Evolutionary conservation across 2,797 vertebrate genomes (phyloP).

Genomic region (Danio kyathit): DNA sequence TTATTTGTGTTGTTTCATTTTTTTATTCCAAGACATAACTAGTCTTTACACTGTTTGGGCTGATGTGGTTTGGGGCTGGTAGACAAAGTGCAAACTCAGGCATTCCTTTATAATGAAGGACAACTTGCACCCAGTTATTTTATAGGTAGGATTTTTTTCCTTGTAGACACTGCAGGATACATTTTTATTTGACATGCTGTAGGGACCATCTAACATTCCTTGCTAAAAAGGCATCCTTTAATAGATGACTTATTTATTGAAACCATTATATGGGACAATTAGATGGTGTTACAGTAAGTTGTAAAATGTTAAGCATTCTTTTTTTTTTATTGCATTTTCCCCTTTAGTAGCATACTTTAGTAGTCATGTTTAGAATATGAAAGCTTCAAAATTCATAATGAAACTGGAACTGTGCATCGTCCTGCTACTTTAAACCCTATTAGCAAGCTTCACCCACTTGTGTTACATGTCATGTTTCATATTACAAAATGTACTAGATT

Average conservation of each 20-base stretch:
- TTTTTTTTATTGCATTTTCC: too few species aligned
- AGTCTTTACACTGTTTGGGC: conserved; percentile 5
- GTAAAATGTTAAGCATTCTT: too few species aligned
- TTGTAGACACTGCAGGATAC: conserved; percentile 34
- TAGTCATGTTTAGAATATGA: too few species aligned
- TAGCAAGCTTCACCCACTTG: too few species aligned
- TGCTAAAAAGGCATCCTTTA: conserved; percentile 10
- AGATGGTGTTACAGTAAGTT: too few species aligned
- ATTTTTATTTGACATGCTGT: conserved; percentile 37
- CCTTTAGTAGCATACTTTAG: too few species aligned
- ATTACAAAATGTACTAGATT: too few species aligned
- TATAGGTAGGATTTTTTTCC: not conserved
- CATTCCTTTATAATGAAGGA: conserved; percentile 41
- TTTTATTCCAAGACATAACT: conserved; percentile 13
- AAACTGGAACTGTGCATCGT: too few species aligned
- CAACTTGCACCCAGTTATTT: conserved; percentile 25
- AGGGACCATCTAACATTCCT: conserved; percentile 23
- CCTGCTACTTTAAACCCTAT: too few species aligned
- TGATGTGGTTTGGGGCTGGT: conserved; percentile 38
- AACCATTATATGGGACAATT: conserved; percentile 8
- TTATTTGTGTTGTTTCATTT: conserved; percentile 2
- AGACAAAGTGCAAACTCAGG: conserved; percentile 47
- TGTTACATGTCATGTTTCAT: too few species aligned
- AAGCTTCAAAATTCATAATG: too few species aligned
- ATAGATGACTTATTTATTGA: conserved; percentile 1